Conservation (phyloP, 1,140 invertebrate genomes). For the Ceratina calcarata region DNA sequence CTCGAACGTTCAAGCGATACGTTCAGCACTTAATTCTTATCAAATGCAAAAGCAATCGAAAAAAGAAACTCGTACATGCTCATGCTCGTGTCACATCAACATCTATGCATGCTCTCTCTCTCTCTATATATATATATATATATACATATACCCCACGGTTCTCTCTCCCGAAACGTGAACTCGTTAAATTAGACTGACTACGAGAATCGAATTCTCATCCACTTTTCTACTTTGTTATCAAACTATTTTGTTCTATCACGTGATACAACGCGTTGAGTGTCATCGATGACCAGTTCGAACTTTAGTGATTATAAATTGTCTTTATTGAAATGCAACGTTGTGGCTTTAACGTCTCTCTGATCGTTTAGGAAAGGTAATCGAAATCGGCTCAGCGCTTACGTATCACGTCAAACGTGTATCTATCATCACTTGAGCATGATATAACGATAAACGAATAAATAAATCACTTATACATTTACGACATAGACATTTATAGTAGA, state of each 20-base stretch:
- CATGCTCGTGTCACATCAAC: constrained; percentile 61
- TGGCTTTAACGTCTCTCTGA: too few species aligned
- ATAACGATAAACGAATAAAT: constrained; percentile 31
- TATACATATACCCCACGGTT: constrained; percentile 13
- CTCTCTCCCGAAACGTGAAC: neutral
- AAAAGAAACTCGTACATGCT: constrained; percentile 66
- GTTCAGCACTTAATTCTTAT: constrained; percentile 16
- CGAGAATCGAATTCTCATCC: neutral
- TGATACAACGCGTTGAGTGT: too few species aligned
- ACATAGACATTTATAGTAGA: neutral
- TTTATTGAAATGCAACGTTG: too few species aligned
- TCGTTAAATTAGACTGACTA: neutral
- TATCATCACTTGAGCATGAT: constrained; percentile 30
- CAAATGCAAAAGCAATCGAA: constrained; percentile 55
- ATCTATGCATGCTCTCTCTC: constrained; percentile 56
- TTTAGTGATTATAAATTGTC: too few species aligned
- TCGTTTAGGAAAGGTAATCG: too few species aligned
- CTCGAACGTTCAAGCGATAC: neutral
- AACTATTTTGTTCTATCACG: too few species aligned
- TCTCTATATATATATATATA: too few species aligned
- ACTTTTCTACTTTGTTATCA: neutral
- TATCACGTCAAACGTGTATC: constrained; percentile 13
- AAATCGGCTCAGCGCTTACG: too few species aligned
- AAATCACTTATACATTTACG: neutral
- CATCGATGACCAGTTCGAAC: too few species aligned